phyloP scores from a whole-genome alignment of 2,797 vertebrate genomes.

The Varecia variegata region DNA sequence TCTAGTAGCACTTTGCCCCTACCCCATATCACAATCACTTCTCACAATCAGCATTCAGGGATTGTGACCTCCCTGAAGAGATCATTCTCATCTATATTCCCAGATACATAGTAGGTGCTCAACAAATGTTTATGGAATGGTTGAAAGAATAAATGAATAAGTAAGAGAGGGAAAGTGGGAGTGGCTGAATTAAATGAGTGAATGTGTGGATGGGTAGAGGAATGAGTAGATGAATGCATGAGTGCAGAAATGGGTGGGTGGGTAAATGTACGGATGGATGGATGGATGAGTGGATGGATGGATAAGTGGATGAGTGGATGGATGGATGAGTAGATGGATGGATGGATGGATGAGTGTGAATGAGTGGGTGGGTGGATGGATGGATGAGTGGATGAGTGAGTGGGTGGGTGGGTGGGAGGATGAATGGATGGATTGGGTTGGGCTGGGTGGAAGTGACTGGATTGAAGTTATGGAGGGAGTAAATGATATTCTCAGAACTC shows the following conservation, averaged over 20 bases:
- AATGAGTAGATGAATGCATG: background rate
- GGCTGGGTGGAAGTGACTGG: background rate
- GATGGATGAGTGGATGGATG: background rate
- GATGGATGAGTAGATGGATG: rapidly evolving
- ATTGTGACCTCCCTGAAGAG: background rate
- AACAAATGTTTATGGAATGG: background rate
- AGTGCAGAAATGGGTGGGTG: background rate
- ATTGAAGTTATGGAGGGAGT: background rate
- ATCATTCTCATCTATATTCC: background rate
- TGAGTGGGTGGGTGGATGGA: background rate
- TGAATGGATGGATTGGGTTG: background rate
- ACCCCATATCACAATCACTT: background rate
- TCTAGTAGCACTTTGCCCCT: background rate
- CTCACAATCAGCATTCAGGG: background rate
- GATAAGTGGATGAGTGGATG: background rate
- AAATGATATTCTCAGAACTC: background rate
- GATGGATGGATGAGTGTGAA: background rate
- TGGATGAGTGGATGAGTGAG: rapidly evolving
- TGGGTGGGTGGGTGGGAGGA: rapidly evolving
- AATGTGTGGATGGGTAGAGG: background rate
- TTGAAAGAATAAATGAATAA: background rate
- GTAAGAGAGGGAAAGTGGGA: background rate
- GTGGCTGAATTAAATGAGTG: background rate
- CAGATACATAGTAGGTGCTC: background rate
- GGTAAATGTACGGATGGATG: background rate